phyloP scores from a whole-genome alignment of 1,140 invertebrate genomes.

The Cylas formicarius region DNA sequence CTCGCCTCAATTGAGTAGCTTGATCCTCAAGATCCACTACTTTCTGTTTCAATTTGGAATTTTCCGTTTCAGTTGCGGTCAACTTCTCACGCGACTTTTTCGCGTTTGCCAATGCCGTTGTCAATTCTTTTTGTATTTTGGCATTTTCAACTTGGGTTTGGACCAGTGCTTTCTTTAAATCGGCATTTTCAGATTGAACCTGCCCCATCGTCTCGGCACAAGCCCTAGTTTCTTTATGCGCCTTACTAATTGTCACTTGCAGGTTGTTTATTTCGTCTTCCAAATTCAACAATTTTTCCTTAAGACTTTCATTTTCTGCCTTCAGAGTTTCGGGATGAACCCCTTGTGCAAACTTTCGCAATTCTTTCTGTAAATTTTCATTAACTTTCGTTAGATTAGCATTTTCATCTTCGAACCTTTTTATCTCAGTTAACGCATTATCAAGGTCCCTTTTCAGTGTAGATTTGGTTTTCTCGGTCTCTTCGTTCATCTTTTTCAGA shows the following conservation, averaged over 20 bases:
- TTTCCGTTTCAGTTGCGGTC: slow-evolving; percentile 15
- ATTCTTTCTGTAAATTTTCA: slow-evolving; percentile 16
- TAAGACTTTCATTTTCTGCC: slow-evolving; percentile 16
- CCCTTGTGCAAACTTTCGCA: slow-evolving; percentile 11
- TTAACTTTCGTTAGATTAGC: slow-evolving; percentile 14
- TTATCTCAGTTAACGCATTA: slow-evolving; percentile 3
- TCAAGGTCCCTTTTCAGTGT: slow-evolving; percentile 19
- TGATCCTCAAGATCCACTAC: slow-evolving; percentile 16
- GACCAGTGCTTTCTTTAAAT: slow-evolving; percentile 15
- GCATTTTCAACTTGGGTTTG: slow-evolving; percentile 17
- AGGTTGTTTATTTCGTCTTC: slow-evolving; percentile 20
- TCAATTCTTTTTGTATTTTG: slow-evolving; percentile 20
- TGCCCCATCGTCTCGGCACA: slow-evolving; percentile 5
- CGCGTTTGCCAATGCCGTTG: slow-evolving; percentile 9
- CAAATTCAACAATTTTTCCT: slow-evolving; percentile 14
- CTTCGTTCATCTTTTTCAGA: slow-evolving; percentile 8
- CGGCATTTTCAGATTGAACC: slow-evolving; percentile 13
- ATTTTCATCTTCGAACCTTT: slow-evolving; percentile 12
- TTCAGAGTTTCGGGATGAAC: slow-evolving; percentile 3
- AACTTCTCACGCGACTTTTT: slow-evolving; percentile 15
- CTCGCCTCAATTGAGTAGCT: slow-evolving; percentile 21
- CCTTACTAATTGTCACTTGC: slow-evolving; percentile 16
- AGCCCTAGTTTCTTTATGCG: slow-evolving; percentile 9
- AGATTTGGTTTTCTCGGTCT: slow-evolving; percentile 8
- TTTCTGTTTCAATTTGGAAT: slow-evolving; percentile 16